Conservation (phyloP, 2,797 vertebrate species). For the Paedocypris micromegethes region DNA sequence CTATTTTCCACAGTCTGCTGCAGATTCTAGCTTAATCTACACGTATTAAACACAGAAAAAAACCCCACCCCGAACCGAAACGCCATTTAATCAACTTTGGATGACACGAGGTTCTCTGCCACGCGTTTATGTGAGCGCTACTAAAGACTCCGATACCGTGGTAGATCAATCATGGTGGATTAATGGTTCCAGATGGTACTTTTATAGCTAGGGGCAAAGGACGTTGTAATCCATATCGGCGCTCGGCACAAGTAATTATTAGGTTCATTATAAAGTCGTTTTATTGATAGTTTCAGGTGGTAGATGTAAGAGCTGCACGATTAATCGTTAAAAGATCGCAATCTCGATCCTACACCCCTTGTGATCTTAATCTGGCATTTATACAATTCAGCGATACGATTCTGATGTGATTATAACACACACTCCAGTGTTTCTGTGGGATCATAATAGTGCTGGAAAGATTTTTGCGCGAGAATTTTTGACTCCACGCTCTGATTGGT, state of each 20-base stretch:
- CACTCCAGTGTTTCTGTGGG: too few species aligned
- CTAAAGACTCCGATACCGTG: background rate
- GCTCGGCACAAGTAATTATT: constrained; percentile 21
- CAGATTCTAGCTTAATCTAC: constrained; percentile 1
- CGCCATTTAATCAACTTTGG: background rate
- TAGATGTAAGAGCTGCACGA: background rate
- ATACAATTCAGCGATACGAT: too few species aligned
- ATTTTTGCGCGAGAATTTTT: too few species aligned
- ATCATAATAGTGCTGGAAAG: too few species aligned
- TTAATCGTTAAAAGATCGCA: too few species aligned
- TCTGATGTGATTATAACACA: too few species aligned
- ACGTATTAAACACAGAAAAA: background rate
- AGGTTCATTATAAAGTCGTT: constrained; percentile 33
- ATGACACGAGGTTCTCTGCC: background rate
- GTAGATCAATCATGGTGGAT: constrained; percentile 8
- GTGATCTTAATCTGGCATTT: too few species aligned
- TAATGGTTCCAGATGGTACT: constrained; percentile 9
- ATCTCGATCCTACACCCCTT: too few species aligned
- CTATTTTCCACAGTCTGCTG: background rate
- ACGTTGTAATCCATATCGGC: background rate
- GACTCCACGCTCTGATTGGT: too few species aligned
- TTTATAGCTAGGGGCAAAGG: constrained; percentile 11
- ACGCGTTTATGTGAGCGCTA: constrained; percentile 4
- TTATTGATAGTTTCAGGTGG: constrained; percentile 6
- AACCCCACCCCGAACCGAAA: background rate